Evolutionary conservation across 2,113 vertebrate species (phyloP).

Genomic region (Zapornia atra): DNA sequence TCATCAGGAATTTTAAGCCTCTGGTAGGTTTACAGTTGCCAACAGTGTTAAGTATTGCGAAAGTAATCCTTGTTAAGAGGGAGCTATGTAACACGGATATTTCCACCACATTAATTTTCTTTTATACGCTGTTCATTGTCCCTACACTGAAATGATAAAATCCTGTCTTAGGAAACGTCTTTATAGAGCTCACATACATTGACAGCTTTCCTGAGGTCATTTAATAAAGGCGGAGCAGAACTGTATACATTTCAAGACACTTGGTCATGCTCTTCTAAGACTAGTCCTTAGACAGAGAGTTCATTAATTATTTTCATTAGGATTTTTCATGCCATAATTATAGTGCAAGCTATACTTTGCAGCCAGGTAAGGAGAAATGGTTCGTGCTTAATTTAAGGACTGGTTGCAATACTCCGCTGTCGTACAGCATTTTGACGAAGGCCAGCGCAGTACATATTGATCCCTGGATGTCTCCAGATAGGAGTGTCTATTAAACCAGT

Average conservation of each 20-base stretch:
- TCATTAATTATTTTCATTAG: background rate
- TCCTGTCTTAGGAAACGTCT: background rate
- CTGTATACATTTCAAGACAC: background rate
- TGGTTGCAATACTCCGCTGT: background rate
- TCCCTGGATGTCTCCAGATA: background rate
- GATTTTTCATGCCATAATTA: background rate
- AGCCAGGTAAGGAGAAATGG: background rate
- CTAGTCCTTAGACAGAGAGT: background rate
- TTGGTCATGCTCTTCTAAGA: background rate
- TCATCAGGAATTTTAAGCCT: conserved; percentile 54
- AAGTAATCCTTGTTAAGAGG: conserved; percentile 32
- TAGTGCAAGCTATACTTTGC: background rate
- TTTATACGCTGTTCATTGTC: background rate
- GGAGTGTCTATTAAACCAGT: background rate
- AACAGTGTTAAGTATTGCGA: background rate
- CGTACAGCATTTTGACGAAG: background rate
- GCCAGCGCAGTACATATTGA: background rate
- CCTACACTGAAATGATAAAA: background rate
- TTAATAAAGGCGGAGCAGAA: conserved; percentile 9
- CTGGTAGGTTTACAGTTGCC: conserved; percentile 15
- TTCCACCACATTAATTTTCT: conserved; percentile 18
- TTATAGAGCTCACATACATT: background rate
- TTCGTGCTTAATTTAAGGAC: background rate
- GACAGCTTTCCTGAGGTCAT: background rate
- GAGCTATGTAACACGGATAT: background rate